Conservation (phyloP, 2,113 vertebrate species). For the Marcusenius ussheri region DNA sequence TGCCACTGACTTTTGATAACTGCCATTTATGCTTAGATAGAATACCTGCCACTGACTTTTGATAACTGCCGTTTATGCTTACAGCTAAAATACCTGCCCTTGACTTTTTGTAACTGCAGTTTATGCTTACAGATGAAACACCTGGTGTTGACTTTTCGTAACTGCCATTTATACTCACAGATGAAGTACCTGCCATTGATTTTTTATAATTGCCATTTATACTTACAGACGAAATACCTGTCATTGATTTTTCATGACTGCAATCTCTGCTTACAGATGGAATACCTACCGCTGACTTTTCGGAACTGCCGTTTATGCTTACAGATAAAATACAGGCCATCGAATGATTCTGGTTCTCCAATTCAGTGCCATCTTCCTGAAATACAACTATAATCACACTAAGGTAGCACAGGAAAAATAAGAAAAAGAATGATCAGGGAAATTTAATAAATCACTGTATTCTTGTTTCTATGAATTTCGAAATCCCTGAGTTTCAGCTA, state of each 20-base stretch:
- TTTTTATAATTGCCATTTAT: constrained; percentile 20
- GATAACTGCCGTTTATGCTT: not conserved
- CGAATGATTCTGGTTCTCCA: not conserved
- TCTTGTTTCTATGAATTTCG: not conserved
- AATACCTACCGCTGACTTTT: not conserved
- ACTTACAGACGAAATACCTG: constrained; percentile 12
- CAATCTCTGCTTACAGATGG: constrained; percentile 1
- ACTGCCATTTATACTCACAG: constrained; percentile 8
- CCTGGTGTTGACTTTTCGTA: not conserved
- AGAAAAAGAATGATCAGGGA: not conserved
- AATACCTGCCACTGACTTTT: too few relatives aligned
- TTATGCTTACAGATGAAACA: constrained; percentile 21
- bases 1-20: constrained; percentile 13
- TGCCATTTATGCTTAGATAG: constrained; percentile 18
- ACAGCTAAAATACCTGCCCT: not conserved
- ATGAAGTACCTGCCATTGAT: not conserved
- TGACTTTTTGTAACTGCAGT: not conserved
- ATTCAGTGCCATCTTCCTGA: constrained; percentile 14
- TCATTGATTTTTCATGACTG: not conserved
- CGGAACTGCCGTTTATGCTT: not conserved
- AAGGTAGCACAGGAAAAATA: not conserved
- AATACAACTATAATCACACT: constrained; percentile 12
- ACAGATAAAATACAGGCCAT: not conserved
- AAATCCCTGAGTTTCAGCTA: not conserved
- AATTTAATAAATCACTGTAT: not conserved